Evolutionary conservation across 2,888 invertebrate species (phyloP), one percentile per base, ranked within the genome.

Genomic region (Thymelicus acteon): DNA sequence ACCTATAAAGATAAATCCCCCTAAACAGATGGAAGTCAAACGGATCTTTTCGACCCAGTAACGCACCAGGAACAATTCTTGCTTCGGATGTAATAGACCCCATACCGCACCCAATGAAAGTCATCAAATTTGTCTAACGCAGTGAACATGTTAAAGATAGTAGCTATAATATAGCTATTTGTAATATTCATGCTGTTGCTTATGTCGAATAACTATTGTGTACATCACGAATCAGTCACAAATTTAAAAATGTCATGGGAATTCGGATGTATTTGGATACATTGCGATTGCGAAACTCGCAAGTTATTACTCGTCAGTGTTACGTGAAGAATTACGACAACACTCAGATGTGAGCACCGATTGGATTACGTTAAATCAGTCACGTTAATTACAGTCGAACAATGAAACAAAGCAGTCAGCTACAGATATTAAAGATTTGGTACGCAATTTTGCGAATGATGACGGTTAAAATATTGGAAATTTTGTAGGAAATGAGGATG

Each of bases 201-300:
- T 19, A 19, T 49, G 15, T 52, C 49, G 15, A 52, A 52, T 52
- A 6, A 19, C 7, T 52, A 44, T 52, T 19, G 49, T 6, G 12
- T 47, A 19, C 24, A 49, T 44, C 37, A 63, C 6, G 12, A 39
- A 63, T 62, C 47, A 57, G 57, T 58, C 39, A 63, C 63, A 58
- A 58, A 69, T 57, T 57, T 61, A 63, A 61, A 58, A 57, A 57
- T 58, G 31, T 69, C 69, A 58, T 58, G 69, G 63, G 69, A 69
- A 69, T 63, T 10, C 48, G 54, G 48, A 63, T 54, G 19, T 48
- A 40, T 57, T 31, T 31, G 31, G 31, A 31, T 31, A 31, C 31
- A 31, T 31, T 67, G 54, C 52, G 67, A 67, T 31, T 44, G 8
- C 44, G 44, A 44, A 57, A 54, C 47, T 47, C 48, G 37, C 62